Evolutionary conservation across 2,113 vertebrate species (phyloP).

Genomic region (Phalacrocorax aristotelis): DNA sequence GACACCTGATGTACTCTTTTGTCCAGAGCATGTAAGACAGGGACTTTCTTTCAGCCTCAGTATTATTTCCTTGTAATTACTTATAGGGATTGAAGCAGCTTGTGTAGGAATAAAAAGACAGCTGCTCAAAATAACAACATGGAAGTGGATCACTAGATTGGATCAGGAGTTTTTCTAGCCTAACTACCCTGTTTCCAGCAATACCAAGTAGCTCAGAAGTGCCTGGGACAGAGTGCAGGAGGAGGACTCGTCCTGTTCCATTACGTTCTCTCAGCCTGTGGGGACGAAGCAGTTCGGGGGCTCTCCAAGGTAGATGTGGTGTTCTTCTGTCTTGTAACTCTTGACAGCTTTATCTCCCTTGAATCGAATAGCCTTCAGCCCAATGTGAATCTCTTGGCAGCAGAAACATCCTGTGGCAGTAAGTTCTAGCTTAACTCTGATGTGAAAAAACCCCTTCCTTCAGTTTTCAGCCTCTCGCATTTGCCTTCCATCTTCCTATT

Average conservation of each 20-base stretch:
- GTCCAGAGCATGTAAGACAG: background rate
- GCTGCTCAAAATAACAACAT: background rate
- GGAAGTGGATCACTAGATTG: background rate
- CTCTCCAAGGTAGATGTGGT: accelerated
- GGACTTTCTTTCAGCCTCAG: no score
- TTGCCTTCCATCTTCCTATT: background rate
- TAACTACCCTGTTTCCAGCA: background rate
- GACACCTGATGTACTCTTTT: background rate
- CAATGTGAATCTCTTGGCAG: background rate
- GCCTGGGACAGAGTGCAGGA: background rate
- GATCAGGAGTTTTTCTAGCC: background rate
- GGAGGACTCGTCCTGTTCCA: background rate
- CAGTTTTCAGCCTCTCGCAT: background rate
- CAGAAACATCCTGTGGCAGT: background rate
- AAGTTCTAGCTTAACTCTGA: background rate
- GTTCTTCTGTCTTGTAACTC: background rate
- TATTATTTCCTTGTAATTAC: background rate
- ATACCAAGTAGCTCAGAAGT: background rate
- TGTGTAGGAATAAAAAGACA: background rate
- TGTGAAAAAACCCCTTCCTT: background rate
- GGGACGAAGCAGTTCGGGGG: accelerated
- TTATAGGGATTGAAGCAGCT: background rate
- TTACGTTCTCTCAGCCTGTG: background rate
- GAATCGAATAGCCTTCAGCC: background rate
- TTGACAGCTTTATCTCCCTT: background rate